phyloP scores from a whole-genome alignment of 1,140 invertebrate genomes.

The Dendrolimus kikuchii region DNA sequence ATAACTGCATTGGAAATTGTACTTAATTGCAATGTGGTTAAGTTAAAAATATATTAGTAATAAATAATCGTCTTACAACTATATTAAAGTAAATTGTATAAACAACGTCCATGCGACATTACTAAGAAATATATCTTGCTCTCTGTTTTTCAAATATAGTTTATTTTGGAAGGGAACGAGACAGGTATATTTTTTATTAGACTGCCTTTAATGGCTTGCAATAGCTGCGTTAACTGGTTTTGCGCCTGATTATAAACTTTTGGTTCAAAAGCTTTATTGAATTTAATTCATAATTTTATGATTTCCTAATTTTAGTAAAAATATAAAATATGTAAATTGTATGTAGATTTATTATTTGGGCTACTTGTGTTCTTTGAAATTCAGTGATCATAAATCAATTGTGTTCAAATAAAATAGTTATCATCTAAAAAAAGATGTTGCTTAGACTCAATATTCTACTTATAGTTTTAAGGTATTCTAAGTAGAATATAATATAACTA shows the following conservation, averaged over 20 bases:
- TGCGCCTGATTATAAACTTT: constrained; percentile 34
- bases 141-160: constrained; percentile 23
- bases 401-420: too few relatives aligned
- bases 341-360: too few relatives aligned
- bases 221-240: constrained; percentile 65
- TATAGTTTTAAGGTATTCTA: too few relatives aligned
- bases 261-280: constrained; percentile 9
- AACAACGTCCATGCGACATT: constrained; percentile 36
- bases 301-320: too few relatives aligned
- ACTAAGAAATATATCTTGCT: constrained; percentile 22
- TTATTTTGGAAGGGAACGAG: constrained; percentile 26
- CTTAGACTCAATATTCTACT: too few relatives aligned
- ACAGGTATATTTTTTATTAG: constrained; percentile 25
- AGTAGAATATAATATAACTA: too few relatives aligned
- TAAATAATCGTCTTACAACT: constrained; percentile 16
- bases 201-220: constrained; percentile 36
- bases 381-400: too few relatives aligned
- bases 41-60: constrained; percentile 19
- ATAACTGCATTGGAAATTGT: constrained; percentile 28
- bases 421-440: too few relatives aligned
- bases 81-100: constrained; percentile 19
- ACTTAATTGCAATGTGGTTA: constrained; percentile 13
- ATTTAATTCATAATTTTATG: background rate
- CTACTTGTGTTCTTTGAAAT: too few relatives aligned
- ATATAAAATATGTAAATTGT: too few relatives aligned